These are phyloP conservation scores for Mylabris phalerata DNA, from an alignment of 1,140 invertebrate genomes.

Conservation along the genomic window DNA sequence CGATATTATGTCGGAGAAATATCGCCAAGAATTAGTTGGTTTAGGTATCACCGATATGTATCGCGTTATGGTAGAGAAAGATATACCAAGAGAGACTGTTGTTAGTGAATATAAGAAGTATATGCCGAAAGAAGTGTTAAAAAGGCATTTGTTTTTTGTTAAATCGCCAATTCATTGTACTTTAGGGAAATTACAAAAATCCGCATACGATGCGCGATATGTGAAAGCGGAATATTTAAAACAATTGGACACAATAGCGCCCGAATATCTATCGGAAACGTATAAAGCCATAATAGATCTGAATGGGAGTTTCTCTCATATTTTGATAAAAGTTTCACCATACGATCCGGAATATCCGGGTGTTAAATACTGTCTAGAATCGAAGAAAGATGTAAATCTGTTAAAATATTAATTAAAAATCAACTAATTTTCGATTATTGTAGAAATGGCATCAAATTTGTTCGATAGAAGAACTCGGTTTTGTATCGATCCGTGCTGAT, in stretches of 20 bases:
- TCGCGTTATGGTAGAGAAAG: constrained; percentile 67
- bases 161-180: constrained; percentile 64
- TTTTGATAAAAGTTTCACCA: constrained; percentile 61
- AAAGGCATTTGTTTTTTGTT: constrained; percentile 64
- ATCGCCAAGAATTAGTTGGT: constrained; percentile 68
- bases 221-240: constrained; percentile 73
- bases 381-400: constrained; percentile 52
- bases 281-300: constrained; percentile 62
- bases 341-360: constrained; percentile 59
- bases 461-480: constrained; percentile 75
- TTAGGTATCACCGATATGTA: constrained; percentile 81
- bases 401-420: too few relatives aligned
- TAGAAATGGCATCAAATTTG: constrained; percentile 66
- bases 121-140: constrained; percentile 69
- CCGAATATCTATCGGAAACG: constrained; percentile 72
- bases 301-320: constrained; percentile 50
- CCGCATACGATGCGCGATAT: constrained; percentile 54
- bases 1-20: constrained; percentile 67
- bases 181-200: constrained; percentile 54
- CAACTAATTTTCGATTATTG: not conserved
- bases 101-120: constrained; percentile 72
- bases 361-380: constrained; percentile 53
- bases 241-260: constrained; percentile 67
- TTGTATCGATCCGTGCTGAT: constrained; percentile 63
- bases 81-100: constrained; percentile 54